A percentile compares a stretch with the other conserved stretches of the same genome.
These are phyloP conservation scores for Pteropus alecto DNA, from an alignment of 2,113 vertebrate genomes.

Conservation along the genomic window DNA sequence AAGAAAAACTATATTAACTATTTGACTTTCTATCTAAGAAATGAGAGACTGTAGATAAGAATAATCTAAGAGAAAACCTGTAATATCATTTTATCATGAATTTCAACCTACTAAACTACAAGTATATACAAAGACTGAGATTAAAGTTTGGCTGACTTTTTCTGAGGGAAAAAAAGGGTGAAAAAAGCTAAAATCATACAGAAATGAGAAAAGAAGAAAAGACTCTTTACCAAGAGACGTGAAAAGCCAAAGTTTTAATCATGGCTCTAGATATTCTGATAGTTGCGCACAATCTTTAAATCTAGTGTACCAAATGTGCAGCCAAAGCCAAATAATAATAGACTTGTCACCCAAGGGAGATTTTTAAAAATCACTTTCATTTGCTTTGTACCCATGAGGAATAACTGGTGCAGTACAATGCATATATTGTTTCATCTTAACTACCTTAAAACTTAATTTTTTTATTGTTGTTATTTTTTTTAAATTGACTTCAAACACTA, in stretches of 20 bases:
- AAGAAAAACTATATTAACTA: slow-evolving; percentile 12
- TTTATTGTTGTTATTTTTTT: slow-evolving; percentile 34
- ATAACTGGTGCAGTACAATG: neutral
- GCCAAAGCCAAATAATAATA: slow-evolving; percentile 59
- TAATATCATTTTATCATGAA: neutral
- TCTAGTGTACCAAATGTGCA: slow-evolving; percentile 36
- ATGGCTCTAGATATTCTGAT: slow-evolving; percentile 37
- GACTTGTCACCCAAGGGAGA: slow-evolving; percentile 47
- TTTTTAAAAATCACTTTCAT: slow-evolving; percentile 60
- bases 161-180: neutral
- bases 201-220: slow-evolving; percentile 11
- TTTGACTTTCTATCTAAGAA: slow-evolving; percentile 18
- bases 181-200: neutral
- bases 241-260: slow-evolving; percentile 50
- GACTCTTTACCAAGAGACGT: slow-evolving; percentile 19
- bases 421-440: slow-evolving; percentile 36
- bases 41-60: neutral
- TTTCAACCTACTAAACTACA: neutral
- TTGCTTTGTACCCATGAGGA: slow-evolving; percentile 42
- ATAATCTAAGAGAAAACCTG: neutral
- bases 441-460: slow-evolving; percentile 34
- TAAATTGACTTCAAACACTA: slow-evolving; percentile 20
- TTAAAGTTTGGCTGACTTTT: neutral
- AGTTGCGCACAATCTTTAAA: slow-evolving; percentile 51
- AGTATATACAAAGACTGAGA: neutral